Base-by-base conservation (phyloP, 2,888 invertebrate species). In the Labia minor region DNA sequence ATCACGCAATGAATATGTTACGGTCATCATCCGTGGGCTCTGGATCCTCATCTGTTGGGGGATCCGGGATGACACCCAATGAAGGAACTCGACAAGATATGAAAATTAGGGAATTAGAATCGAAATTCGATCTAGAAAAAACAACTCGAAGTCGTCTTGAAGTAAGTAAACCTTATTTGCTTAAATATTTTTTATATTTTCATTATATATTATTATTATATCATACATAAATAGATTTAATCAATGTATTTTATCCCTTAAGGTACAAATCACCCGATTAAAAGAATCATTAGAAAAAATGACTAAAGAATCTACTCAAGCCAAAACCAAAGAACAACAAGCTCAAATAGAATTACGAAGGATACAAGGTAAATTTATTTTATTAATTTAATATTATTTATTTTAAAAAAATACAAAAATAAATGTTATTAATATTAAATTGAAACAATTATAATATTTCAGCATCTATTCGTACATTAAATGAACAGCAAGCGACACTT, bases 81-180 rank as follows among this genome's bases (percentile, higher is more conserved):
- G 85, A 86, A 1, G 87, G 89, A 71, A 82, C 86, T 77, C 83
- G 83, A 49, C 85, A 94, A 72, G 95, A 96, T 77, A 81, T 92
- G 73, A 88, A 92, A 77, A 87, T 92, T 66, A 85, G 89, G 79
- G 96, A 97, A 75, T 78, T 96, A 68, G 95, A 97, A 77, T 91
- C 93, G 1, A 90, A 90, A 73, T 79, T 95, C 66, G 96, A 96
- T 71, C 81, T 96, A 72, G 96, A 97, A 75, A 88, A 89, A 73
- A 92, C 95, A 0, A 90, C 92, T 0, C 86, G 90, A 71, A 84
- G 88, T 0, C 85, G 95, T n/a, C 81, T 94, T 4, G 96, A 97
- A 80, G 91, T 87, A 72, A 70, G 70, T 71, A n/a, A 65, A 65
- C n/a, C 26, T 20, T 20, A 64, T 19, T 64, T n/a, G 20, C 19